A percentile compares a stretch with the other conserved stretches of the same genome.
Evolutionary conservation across 2,113 vertebrate species (phyloP).

Genomic region (Neomonachus schauinslandi): DNA sequence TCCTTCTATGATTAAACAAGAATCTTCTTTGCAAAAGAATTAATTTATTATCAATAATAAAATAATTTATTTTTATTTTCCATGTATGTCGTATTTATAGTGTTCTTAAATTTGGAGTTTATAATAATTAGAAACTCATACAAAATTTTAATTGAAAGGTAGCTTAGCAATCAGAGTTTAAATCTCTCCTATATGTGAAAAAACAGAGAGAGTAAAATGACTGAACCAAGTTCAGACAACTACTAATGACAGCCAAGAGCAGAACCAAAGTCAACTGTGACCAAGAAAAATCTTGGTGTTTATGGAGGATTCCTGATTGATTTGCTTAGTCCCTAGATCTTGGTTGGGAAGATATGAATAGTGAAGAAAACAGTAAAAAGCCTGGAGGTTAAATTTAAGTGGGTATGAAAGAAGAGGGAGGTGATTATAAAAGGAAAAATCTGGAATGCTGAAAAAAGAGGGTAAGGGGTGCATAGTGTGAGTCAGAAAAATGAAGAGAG

Average conservation of each 20-base stretch:
- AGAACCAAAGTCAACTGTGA: not conserved
- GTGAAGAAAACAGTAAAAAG: not conserved
- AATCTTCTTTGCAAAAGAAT: not conserved
- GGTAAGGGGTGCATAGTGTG: not conserved
- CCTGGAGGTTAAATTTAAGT: not conserved
- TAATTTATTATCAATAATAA: not conserved
- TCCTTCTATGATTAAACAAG: not conserved
- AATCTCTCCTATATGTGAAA: not conserved
- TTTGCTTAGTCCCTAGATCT: not conserved
- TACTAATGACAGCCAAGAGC: not conserved
- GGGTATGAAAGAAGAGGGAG: not conserved
- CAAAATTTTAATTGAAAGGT: not conserved
- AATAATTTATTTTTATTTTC: not conserved
- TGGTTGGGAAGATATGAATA: not conserved
- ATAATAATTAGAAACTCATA: not conserved
- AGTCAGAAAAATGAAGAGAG: not conserved
- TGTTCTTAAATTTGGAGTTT: not conserved
- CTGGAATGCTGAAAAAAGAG: not conserved
- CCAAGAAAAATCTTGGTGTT: not conserved
- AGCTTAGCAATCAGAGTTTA: not conserved
- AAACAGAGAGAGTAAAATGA: not conserved
- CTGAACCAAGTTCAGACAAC: not conserved
- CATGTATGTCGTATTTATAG: not conserved
- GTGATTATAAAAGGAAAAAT: not conserved
- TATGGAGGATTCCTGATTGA: not conserved